Conservation (phyloP, 1,140 invertebrate species). For the Cylas formicarius region DNA sequence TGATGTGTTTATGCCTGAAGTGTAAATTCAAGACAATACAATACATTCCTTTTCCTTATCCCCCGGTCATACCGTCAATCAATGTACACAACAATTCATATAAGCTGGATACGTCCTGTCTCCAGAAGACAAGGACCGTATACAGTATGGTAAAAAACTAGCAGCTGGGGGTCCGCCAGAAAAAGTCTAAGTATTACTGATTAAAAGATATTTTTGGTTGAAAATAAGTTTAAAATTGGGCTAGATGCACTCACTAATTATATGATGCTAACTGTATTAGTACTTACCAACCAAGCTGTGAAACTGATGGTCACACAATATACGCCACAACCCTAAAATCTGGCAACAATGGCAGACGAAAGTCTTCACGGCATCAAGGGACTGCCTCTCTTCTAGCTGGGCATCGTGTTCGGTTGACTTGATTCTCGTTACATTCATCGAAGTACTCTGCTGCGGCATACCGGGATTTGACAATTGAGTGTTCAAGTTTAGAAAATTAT, state of each 20-base stretch:
- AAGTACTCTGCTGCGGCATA: constrained; percentile 1
- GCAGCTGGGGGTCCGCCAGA: too few species aligned
- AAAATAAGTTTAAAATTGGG: too few species aligned
- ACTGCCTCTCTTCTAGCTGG: constrained; percentile 56
- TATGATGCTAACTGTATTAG: not conserved
- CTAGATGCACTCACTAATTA: constrained; percentile 24
- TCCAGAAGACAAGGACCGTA: too few species aligned
- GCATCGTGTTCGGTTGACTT: constrained; percentile 36
- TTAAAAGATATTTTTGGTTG: too few species aligned
- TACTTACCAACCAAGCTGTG: constrained; percentile 44
- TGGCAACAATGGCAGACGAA: constrained; percentile 79
- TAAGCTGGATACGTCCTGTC: too few species aligned
- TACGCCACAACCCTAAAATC: constrained; percentile 88
- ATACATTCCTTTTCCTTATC: too few species aligned
- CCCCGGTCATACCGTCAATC: too few species aligned
- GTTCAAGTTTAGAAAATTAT: constrained; percentile 58
- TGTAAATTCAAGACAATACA: too few species aligned
- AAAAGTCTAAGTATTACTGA: too few species aligned
- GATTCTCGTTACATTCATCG: constrained; percentile 21
- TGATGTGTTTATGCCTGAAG: too few species aligned
- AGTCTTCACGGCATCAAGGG: constrained; percentile 67
- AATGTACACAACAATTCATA: too few species aligned
- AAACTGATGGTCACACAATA: constrained; percentile 89
- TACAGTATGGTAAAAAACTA: too few species aligned
- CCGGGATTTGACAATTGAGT: constrained; percentile 42